A percentile compares a stretch with the other conserved stretches of the same genome.
Evolutionary conservation across 92 coral and sea anemone species (phyloP).

Genomic region (Porites divaricata): DNA sequence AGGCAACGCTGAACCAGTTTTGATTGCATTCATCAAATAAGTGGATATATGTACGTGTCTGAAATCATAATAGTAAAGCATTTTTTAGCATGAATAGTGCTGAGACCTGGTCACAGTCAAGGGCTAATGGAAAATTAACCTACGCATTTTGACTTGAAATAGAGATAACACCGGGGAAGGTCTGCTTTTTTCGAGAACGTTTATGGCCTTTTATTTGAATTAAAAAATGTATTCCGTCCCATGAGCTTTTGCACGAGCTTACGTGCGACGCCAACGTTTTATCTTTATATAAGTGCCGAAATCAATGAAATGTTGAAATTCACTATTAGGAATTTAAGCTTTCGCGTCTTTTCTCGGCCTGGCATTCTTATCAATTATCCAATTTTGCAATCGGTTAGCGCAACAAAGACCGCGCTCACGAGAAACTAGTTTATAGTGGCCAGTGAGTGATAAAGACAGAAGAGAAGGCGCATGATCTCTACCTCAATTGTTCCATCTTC

Average conservation of each 20-base stretch:
- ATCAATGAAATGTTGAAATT: conserved; percentile 14
- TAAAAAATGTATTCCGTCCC: background rate
- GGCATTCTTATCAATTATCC: conserved; percentile 16
- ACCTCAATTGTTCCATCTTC: conserved; percentile 20
- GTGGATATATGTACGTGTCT: conserved; percentile 30
- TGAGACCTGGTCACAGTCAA: conserved; percentile 9
- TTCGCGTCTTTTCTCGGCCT: conserved; percentile 16
- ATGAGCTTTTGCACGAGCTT: background rate
- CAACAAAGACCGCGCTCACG: too few relatives aligned
- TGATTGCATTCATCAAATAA: conserved; percentile 18
- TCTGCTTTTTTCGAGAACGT: background rate
- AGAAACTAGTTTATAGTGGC: too few relatives aligned
- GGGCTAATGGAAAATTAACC: background rate
- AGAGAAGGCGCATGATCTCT: too few relatives aligned
- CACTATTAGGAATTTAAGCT: conserved; percentile 10
- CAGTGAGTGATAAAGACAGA: too few relatives aligned
- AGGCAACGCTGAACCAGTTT: background rate
- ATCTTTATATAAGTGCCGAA: conserved; percentile 8
- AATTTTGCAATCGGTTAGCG: conserved; percentile 12
- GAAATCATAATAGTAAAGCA: conserved; percentile 33
- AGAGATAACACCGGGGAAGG: background rate
- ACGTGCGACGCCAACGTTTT: too few relatives aligned
- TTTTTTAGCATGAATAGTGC: conserved; percentile 10
- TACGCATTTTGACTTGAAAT: too few relatives aligned
- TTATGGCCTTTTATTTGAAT: too few relatives aligned